phyloP scores from a whole-genome alignment of 2,113 vertebrate genomes.

The Chitala chitala region DNA sequence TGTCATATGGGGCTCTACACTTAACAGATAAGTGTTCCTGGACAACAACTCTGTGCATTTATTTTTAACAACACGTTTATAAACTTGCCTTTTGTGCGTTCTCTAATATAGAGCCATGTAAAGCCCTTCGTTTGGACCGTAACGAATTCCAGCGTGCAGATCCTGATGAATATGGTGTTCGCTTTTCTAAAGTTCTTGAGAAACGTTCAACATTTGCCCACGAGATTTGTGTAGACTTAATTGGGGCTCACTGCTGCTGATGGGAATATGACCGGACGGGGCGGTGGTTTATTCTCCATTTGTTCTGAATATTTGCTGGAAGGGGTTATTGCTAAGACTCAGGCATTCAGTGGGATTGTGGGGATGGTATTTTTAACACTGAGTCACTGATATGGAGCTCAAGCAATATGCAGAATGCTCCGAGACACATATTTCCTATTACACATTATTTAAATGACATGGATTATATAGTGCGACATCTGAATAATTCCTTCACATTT shows the following conservation, averaged over 20 bases:
- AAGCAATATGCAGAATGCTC: neutral
- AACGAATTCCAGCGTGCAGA: neutral
- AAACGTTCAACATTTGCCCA: conserved; percentile 17
- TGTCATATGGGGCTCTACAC: too few relatives aligned
- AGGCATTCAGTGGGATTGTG: neutral
- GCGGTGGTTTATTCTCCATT: neutral
- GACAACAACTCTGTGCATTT: too few relatives aligned
- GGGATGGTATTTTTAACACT: neutral
- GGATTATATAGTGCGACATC: neutral
- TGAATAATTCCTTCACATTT: conserved; percentile 12
- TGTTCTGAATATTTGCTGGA: conserved; percentile 7
- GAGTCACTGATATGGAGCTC: neutral
- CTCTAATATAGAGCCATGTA: neutral
- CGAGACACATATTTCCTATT: neutral
- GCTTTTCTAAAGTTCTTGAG: neutral
- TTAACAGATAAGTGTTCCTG: too few relatives aligned
- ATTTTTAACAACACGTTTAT: too few relatives aligned
- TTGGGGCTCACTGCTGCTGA: conserved; percentile 13
- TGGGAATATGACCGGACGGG: neutral
- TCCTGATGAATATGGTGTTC: neutral
- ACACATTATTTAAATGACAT: conserved; percentile 11
- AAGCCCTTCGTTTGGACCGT: neutral
- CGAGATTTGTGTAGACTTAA: conserved; percentile 16
- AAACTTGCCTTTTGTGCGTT: neutral
- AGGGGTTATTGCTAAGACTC: neutral